Evolutionary conservation across 2,113 vertebrate species (phyloP).

Genomic region (Columbina picui): DNA sequence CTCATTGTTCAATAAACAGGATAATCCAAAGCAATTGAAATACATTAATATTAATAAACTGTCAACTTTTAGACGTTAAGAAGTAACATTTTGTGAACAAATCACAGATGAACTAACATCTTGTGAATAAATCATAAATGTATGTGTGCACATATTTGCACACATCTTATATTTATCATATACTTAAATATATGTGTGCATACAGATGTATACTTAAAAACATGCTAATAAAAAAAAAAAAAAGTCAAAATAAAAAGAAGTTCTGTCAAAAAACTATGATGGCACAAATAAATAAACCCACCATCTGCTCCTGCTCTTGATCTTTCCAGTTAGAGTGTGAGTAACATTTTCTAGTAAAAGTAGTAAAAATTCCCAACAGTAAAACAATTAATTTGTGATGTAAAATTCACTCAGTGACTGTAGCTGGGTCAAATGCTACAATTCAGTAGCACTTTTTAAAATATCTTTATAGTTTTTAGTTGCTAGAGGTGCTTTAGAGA

Average conservation of each 20-base stretch:
- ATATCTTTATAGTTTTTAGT: not conserved
- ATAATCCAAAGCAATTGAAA: not conserved
- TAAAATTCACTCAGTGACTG: not conserved
- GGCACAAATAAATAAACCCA: not conserved
- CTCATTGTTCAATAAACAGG: constrained; percentile 15
- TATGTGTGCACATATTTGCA: not conserved
- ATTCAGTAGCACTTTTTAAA: not conserved
- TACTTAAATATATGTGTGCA: not conserved
- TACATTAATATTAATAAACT: constrained; percentile 19
- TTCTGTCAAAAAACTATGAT: not conserved
- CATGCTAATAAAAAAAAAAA: not conserved
- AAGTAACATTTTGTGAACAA: not conserved
- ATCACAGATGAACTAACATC: not conserved
- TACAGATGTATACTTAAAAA: not conserved
- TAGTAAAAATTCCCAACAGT: not conserved
- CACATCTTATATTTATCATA: not conserved
- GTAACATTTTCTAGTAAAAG: not conserved
- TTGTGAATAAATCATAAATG: not conserved
- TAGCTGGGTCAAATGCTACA: not conserved
- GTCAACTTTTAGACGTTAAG: not conserved
- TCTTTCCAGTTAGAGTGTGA: not conserved
- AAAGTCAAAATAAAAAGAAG: not conserved
- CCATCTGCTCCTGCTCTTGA: not conserved
- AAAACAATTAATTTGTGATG: not conserved
- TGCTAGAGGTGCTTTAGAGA: not conserved